Evolutionary conservation across 2,888 invertebrate species (phyloP), one percentile per base, ranked within the genome.

Genomic region (Brachyptera putata): DNA sequence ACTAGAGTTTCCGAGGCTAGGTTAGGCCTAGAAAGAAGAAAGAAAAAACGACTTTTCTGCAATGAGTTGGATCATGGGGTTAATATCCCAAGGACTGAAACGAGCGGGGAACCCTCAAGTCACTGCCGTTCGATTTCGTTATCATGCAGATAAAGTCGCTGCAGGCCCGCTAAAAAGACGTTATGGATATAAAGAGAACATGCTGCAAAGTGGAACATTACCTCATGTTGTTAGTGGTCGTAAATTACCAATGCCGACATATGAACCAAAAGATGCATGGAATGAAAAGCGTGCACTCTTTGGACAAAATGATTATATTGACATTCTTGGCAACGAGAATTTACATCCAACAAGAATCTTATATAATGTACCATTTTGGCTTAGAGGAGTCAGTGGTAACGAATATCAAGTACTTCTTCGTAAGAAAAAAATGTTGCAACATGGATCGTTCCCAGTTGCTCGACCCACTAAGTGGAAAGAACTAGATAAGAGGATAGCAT

Each of bases 291-390:
- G 82, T 69, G 93, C 95, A 1, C 73, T 93, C 0, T 94, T 91
- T 77, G 97, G 97, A 0, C 95, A 95, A 73, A 97, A 97, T 77
- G 96, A 97, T 75, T 97, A 96, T 71, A 95, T 97, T 65, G 96
- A 98, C 73, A 95, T 98, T 61, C 79, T 98, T 56, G 97, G 97
- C 1, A 84, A 87, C 70, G 91, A 90, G 30, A 79, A 80, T 14
- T 67, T 89, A 4, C 91, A 95, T 73, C 96, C 97, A 0, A 86
- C 89, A 0, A 87, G 84, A 71, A 83, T 95, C 13, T 74, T 94
- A 13, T 94, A 95, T 70, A 85, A 87, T 63, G 83, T 95, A 4
- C 97, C 97, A 0, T 75, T 82, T 0, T 98, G 96, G 96, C 78
- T 98, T 34, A 82, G 91, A 68, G 97, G 96, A 53, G 86, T 94